These are phyloP conservation scores for Syncerus caffer DNA, from an alignment of 2,797 vertebrate species.

Conservation along the genomic window DNA sequence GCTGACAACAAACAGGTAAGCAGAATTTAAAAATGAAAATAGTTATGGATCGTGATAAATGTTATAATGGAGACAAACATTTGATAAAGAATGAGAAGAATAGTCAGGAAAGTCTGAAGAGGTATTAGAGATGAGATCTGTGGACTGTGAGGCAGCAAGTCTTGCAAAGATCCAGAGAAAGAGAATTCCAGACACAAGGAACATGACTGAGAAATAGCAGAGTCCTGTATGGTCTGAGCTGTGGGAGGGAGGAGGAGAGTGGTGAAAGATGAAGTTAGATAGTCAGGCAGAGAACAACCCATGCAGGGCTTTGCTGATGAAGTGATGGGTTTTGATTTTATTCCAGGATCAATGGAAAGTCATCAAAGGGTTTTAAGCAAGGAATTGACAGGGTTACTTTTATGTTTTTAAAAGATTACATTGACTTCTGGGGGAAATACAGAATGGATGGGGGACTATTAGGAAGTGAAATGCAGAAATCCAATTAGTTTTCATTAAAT, in stretches of 20 bases:
- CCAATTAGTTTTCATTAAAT: not conserved
- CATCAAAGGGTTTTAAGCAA: not conserved
- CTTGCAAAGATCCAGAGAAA: not conserved
- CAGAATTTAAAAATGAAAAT: not conserved
- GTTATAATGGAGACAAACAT: not conserved
- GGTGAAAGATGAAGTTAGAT: not conserved
- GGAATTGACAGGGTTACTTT: not conserved
- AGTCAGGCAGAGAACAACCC: not conserved
- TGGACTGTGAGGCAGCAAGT: not conserved
- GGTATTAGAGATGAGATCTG: not conserved
- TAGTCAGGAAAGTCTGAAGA: not conserved
- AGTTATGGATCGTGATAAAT: not conserved
- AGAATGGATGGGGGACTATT: not conserved
- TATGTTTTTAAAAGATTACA: not conserved
- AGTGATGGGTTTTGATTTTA: not conserved
- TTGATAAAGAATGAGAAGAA: not conserved
- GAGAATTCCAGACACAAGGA: not conserved
- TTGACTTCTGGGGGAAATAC: not conserved
- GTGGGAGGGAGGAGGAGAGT: not conserved
- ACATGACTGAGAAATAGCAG: not conserved
- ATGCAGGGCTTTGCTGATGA: not conserved
- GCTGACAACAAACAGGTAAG: not conserved
- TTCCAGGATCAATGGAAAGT: not conserved
- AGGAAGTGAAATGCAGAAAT: not conserved
- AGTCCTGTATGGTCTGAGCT: not conserved